phyloP scores from a whole-genome alignment of 1,140 invertebrate genomes.

The Trissolcus basalis region DNA sequence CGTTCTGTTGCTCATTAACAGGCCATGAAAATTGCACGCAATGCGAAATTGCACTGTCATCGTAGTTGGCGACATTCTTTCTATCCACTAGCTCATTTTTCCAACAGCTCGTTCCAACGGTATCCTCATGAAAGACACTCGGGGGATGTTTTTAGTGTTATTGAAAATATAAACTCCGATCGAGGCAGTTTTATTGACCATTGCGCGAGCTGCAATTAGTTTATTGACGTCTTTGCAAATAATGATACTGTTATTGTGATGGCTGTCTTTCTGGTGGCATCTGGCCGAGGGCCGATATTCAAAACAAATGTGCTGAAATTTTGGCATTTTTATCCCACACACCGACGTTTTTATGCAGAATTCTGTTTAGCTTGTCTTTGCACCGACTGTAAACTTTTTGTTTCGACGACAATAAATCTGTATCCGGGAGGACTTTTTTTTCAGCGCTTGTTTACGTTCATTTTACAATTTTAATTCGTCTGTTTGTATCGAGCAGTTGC shows the following conservation, averaged over 20 bases:
- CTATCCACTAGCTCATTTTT: background rate
- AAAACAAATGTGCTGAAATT: slow-evolving; percentile 19
- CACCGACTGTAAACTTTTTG: slow-evolving; percentile 10
- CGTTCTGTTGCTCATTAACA: slow-evolving; percentile 47
- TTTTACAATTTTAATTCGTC: slow-evolving; percentile 18
- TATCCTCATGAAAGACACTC: slow-evolving; percentile 16
- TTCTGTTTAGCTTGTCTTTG: slow-evolving; percentile 30
- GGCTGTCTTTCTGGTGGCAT: slow-evolving; percentile 1
- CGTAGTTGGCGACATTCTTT: slow-evolving; percentile 11
- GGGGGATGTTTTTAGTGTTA: slow-evolving; percentile 26
- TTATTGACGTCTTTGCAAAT: slow-evolving; percentile 15
- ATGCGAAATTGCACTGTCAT: slow-evolving; percentile 42
- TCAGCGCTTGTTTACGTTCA: slow-evolving; percentile 6
- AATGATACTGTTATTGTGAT: slow-evolving; percentile 27
- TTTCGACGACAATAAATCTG: slow-evolving; percentile 29
- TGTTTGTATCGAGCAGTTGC: background rate
- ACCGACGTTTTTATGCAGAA: slow-evolving; percentile 22
- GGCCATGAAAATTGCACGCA: slow-evolving; percentile 43
- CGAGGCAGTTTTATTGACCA: slow-evolving; percentile 16
- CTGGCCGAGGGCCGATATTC: slow-evolving; percentile 25
- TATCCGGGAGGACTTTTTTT: slow-evolving; percentile 6
- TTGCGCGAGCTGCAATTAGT: slow-evolving; percentile 27
- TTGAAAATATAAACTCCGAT: slow-evolving; percentile 24
- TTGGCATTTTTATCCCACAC: slow-evolving; percentile 28
- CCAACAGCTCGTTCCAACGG: slow-evolving; percentile 1